phyloP scores from a whole-genome alignment of 2,113 vertebrate genomes.

The Apteryx owenii region DNA sequence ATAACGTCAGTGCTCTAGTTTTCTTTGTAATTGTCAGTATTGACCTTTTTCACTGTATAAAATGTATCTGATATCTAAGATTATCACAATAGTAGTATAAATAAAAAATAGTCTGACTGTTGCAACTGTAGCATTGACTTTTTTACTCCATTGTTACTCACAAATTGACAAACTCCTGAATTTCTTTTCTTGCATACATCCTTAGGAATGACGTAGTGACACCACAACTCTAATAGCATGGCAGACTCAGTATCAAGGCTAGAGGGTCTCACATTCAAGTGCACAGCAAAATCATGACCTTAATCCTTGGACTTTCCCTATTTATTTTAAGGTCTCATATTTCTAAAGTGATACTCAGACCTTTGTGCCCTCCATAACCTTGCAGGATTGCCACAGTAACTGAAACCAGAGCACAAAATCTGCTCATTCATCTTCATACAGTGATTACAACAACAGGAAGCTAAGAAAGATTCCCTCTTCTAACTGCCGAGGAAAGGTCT shows the following conservation, averaged over 20 bases:
- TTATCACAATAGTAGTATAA: background rate
- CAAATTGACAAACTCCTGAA: background rate
- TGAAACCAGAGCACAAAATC: background rate
- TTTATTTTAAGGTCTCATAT: background rate
- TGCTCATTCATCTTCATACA: background rate
- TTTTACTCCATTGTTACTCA: background rate
- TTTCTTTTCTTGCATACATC: background rate
- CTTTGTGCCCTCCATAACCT: background rate
- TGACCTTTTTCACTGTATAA: background rate
- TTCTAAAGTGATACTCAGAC: background rate
- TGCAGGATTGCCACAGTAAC: background rate
- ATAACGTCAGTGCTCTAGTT: background rate
- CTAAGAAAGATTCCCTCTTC: background rate
- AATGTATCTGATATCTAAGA: background rate
- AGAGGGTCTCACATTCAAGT: background rate
- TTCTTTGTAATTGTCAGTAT: background rate
- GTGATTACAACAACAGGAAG: background rate
- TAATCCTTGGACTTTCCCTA: background rate
- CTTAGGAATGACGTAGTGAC: background rate
- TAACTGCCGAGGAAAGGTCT: background rate
- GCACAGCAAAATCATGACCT: background rate
- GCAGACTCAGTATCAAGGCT: background rate
- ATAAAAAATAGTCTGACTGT: background rate
- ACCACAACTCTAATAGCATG: background rate
- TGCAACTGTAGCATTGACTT: background rate